These are phyloP conservation scores for Chloropsis hardwickii DNA, from an alignment of 2,113 vertebrate species.

Conservation along the genomic window DNA sequence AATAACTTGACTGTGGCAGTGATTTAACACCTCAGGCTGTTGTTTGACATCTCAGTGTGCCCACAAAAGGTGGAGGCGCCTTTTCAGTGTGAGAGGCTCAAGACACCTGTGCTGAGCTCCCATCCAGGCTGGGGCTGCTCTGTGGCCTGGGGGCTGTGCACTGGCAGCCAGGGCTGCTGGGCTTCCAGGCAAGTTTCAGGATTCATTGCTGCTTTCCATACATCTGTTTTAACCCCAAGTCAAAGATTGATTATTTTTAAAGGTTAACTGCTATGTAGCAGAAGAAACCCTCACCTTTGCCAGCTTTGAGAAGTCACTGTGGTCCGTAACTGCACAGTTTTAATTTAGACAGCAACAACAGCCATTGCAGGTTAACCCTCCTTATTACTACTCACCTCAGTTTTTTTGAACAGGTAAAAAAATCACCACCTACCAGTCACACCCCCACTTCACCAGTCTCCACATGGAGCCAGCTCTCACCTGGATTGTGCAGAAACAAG, in stretches of 20 bases:
- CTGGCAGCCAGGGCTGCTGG: not conserved
- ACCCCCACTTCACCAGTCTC: not conserved
- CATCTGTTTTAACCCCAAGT: not conserved
- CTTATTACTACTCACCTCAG: not conserved
- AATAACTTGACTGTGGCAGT: not conserved
- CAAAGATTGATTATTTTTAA: conserved; percentile 33
- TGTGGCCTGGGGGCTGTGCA: not conserved
- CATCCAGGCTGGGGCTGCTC: not conserved
- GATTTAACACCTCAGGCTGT: not conserved
- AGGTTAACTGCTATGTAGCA: conserved; percentile 19
- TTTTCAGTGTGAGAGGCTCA: rapidly evolving
- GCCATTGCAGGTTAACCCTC: not conserved
- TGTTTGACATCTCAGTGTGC: not conserved
- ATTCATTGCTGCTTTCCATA: not conserved
- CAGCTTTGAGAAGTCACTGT: not conserved
- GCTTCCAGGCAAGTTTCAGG: not conserved
- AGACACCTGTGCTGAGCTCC: rapidly evolving
- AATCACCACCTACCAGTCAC: not conserved
- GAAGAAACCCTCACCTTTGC: not conserved
- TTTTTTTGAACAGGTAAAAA: not conserved
- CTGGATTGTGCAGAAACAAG: not conserved
- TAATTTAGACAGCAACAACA: not conserved
- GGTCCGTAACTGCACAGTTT: not conserved
- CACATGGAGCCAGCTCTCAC: not conserved
- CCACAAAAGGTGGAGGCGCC: not conserved